Evolutionary conservation across 2,888 invertebrate genomes (phyloP), one percentile per base, ranked within the genome.

Genomic region (Arrhopalites spinosus): DNA sequence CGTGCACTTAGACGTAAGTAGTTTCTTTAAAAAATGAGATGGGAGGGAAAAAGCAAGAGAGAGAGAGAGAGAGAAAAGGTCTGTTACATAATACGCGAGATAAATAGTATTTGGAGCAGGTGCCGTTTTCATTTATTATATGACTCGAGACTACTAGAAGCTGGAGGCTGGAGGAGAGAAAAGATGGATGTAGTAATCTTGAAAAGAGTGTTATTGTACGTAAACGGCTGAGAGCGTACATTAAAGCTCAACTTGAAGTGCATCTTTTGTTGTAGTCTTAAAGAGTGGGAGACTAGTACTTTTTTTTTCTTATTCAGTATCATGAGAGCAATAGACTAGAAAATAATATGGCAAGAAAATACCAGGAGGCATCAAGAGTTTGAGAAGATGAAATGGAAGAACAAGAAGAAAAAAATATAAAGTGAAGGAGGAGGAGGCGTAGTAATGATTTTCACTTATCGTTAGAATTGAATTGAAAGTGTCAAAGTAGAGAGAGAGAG

Each of bases 391-490:
- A 11, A 23, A 25, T 59, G 59, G 25, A 59, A 8, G 20, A 1
- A 23, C 2, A 23, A 59, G 25, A 2, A 25, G 59, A 23, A 59
- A 23, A 13, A 8, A 23, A 23, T 8, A 15, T 5, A 20, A 53
- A 15, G 15, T 5, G 17, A 20, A 17, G 59, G n/a, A 66, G 36
- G 15, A 59, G 66, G 15, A 15, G 17, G 13, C 23, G 25, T 53
- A 29, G 69, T 69, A 69, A 56, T 30, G 69, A 53, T 56, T 69
- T 69, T 30, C 30, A 69, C 69, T 69, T 69, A 69, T 69, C 69
- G 69, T 69, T 69, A 69, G 53, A 69, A 68, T 68, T 68, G 50
- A 68, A 69, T 56, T 66, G 66, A 23, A 25, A 66, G 45, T 66
- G 66, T 45, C 45, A 45, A 66, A 13, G 20, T 45, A 45, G 1